phyloP scores from a whole-genome alignment of 2,113 vertebrate genomes.

The Uropsilus gracilis region DNA sequence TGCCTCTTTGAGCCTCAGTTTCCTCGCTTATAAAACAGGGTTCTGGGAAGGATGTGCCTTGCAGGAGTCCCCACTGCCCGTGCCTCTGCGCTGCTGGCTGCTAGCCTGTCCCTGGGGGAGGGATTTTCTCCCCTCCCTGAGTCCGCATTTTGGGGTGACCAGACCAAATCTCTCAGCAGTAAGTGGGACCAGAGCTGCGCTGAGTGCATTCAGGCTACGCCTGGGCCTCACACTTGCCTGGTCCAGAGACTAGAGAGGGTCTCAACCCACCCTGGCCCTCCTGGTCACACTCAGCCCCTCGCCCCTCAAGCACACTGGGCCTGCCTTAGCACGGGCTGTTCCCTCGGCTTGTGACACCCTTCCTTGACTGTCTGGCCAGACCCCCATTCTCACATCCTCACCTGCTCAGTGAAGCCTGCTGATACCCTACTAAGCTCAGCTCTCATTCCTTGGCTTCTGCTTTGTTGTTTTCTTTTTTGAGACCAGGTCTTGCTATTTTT shows the following conservation, averaged over 20 bases:
- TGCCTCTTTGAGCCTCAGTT: background rate
- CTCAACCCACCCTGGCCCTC: background rate
- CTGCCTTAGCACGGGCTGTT: background rate
- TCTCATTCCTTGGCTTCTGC: too few species aligned
- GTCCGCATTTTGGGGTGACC: background rate
- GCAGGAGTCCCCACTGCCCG: background rate
- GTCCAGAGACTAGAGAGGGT: too few species aligned
- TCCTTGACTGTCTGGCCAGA: background rate
- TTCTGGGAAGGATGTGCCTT: background rate
- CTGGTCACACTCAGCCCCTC: background rate
- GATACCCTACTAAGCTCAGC: background rate
- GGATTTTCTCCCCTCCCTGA: too few species aligned
- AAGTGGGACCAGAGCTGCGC: background rate
- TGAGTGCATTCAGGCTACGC: background rate
- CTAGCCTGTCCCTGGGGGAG: background rate
- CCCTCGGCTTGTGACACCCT: background rate
- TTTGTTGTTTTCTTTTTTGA: too few species aligned
- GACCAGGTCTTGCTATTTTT: too few species aligned
- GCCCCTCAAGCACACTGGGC: background rate
- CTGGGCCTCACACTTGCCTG: too few species aligned
- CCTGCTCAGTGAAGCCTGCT: background rate
- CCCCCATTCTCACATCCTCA: background rate
- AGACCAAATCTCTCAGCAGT: background rate
- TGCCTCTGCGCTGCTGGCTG: background rate
- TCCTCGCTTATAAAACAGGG: background rate